Conservation (phyloP, 1,140 invertebrate species). For the Zaprionus inermis region DNA sequence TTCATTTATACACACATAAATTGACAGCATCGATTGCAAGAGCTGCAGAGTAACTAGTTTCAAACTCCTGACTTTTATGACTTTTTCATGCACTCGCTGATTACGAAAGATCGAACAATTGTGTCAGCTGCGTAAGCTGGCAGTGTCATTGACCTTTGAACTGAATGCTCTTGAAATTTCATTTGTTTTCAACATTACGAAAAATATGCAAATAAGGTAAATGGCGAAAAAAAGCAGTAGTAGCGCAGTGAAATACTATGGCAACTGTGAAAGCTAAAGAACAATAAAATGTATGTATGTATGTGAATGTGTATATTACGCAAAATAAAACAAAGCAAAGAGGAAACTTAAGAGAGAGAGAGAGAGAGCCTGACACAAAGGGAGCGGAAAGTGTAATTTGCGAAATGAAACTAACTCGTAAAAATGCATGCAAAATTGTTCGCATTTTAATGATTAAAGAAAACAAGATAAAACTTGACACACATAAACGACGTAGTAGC, state of each 20-base stretch:
- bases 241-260: conserved; percentile 24
- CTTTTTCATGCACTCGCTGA: conserved; percentile 2
- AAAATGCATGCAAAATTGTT: conserved; percentile 45
- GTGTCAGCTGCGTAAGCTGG: not conserved
- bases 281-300: conserved; percentile 25
- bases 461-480: conserved; percentile 53
- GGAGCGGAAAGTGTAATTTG: conserved; percentile 27
- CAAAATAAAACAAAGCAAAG: conserved; percentile 56
- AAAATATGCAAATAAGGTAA: conserved; percentile 13
- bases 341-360: conserved; percentile 13
- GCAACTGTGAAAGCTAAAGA: conserved; percentile 26
- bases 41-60: conserved; percentile 1
- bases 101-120: conserved; percentile 6
- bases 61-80: conserved; percentile 11
- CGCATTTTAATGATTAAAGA: conserved; percentile 30
- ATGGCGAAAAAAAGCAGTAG: no score
- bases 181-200: not conserved
- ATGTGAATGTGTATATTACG: conserved; percentile 19
- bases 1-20: not conserved
- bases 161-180: not conserved
- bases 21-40: conserved; percentile 1
- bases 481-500: conserved; percentile 49
- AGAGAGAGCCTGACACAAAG: conserved; percentile 10
- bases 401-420: conserved; percentile 34
- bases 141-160: conserved; percentile 20